Percentiles rank a stretch among this genome's conserved stretches.
Evolutionary conservation across 2,888 invertebrate genomes (phyloP).

Genomic region (Willowsia nigromaculata): DNA sequence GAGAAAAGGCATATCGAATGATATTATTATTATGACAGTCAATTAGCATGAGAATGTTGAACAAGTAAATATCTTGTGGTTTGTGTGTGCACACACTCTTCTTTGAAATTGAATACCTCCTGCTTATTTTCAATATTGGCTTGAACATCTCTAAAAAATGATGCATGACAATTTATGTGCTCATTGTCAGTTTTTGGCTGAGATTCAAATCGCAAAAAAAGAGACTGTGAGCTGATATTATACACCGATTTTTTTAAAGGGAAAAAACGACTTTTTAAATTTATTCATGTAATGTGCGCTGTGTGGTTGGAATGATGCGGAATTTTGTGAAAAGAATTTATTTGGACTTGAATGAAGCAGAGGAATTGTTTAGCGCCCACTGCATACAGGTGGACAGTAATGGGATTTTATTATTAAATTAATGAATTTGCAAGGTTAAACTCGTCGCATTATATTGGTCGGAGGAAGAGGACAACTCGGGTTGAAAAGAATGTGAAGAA

Average conservation of each 20-base stretch:
- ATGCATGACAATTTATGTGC: slow-evolving; percentile 28
- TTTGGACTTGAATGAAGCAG: slow-evolving; percentile 23
- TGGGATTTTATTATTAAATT: slow-evolving; percentile 58
- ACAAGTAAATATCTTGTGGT: background rate
- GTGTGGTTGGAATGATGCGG: slow-evolving; percentile 9
- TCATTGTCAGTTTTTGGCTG: slow-evolving; percentile 53
- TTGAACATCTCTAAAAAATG: slow-evolving; percentile 9
- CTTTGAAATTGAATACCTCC: slow-evolving; percentile 2
- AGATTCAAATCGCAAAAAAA: slow-evolving; percentile 27
- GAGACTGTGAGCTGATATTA: background rate
- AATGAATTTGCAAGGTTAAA: slow-evolving; percentile 49
- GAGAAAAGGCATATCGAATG: background rate
- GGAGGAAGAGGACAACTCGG: slow-evolving; percentile 35
- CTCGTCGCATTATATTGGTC: slow-evolving; percentile 38
- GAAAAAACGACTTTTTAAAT: slow-evolving; percentile 26
- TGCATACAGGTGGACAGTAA: slow-evolving; percentile 53
- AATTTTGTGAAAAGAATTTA: slow-evolving; percentile 10
- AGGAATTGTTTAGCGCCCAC: slow-evolving; percentile 48
- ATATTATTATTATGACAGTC: slow-evolving; percentile 41
- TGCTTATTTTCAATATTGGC: background rate
- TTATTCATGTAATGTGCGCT: slow-evolving; percentile 49
- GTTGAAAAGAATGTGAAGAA: background rate
- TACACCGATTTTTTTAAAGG: background rate
- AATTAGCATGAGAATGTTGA: slow-evolving; percentile 38
- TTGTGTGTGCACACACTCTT: background rate